These are phyloP conservation scores for Ctenoplectra terminalis DNA, from an alignment of 1,140 invertebrate genomes.

Conservation along the genomic window DNA sequence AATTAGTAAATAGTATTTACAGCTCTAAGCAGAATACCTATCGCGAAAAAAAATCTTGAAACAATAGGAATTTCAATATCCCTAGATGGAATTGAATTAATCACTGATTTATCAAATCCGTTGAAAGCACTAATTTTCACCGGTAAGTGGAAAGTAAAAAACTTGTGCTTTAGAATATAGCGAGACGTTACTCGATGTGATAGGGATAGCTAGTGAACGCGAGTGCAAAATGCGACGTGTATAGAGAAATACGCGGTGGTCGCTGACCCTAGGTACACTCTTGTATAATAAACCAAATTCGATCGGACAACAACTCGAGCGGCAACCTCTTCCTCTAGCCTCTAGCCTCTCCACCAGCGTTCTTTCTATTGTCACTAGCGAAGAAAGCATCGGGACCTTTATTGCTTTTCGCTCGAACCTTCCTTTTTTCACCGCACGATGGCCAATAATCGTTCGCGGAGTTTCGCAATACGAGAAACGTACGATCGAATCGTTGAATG, in stretches of 20 bases:
- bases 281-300: slow-evolving; percentile 83
- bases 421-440: background rate
- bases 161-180: background rate
- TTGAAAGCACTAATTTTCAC: background rate
- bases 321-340: slow-evolving; percentile 57
- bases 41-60: too few species aligned
- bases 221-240: slow-evolving; percentile 54
- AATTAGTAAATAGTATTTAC: too few species aligned
- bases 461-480: background rate
- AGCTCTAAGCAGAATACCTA: too few species aligned
- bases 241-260: slow-evolving; percentile 76
- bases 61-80: background rate
- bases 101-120: background rate
- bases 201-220: slow-evolving; percentile 1
- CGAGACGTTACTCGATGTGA: slow-evolving; percentile 13
- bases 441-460: background rate
- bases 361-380: slow-evolving; percentile 41
- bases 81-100: background rate
- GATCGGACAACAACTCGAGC: slow-evolving; percentile 71
- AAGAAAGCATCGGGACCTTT: slow-evolving; percentile 32
- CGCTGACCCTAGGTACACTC: slow-evolving; percentile 80
- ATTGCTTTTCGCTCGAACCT: background rate
- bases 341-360: slow-evolving; percentile 32
- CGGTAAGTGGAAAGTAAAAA: background rate
- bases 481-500: background rate